Conservation (phyloP, 2,797 vertebrate genomes). For the Anguilla marmorata region DNA sequence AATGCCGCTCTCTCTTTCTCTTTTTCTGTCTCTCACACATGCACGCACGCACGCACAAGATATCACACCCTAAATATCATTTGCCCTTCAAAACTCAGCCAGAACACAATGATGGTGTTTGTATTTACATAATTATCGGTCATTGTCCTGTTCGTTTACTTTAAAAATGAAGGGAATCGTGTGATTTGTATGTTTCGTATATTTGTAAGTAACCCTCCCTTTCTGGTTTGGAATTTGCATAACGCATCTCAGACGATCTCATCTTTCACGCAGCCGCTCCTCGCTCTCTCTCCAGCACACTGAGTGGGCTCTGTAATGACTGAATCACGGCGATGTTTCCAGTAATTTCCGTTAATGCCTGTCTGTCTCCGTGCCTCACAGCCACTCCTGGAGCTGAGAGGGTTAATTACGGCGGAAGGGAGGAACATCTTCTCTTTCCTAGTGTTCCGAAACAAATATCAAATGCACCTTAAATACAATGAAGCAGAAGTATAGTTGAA, state of each 20-base stretch:
- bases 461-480: neutral
- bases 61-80: neutral
- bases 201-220: neutral
- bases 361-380: neutral
- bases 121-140: neutral
- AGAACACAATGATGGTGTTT: neutral
- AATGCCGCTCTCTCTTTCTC: too few species aligned
- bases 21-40: too few species aligned
- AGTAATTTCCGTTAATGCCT: neutral
- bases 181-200: neutral
- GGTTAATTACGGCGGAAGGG: neutral
- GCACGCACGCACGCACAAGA: too few species aligned
- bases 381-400: neutral
- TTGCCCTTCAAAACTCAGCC: neutral
- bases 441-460: neutral
- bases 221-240: neutral
- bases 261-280: neutral
- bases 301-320: constrained; percentile 6
- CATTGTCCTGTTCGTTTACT: neutral
- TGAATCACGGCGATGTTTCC: neutral
- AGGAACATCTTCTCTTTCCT: neutral
- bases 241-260: neutral
- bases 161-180: neutral
- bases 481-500: neutral
- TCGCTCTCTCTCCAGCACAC: neutral